Conservation (phyloP, 64 coral and sea anemone species). For the Dendrophyllia cribrosa region DNA sequence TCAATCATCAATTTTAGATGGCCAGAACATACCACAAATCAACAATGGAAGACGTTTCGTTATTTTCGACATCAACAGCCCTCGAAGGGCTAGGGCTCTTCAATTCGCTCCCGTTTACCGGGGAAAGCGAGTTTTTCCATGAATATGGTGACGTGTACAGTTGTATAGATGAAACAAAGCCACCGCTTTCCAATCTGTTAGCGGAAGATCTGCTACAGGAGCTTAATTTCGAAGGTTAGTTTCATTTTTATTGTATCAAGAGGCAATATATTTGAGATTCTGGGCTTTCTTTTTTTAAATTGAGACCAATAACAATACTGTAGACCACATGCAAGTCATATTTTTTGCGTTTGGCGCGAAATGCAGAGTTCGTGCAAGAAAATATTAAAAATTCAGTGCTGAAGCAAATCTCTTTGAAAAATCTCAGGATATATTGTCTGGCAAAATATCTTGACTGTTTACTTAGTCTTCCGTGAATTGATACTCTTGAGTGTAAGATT, state of each 20-base stretch:
- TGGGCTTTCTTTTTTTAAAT: not conserved
- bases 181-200: constrained; percentile 36
- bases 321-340: not conserved
- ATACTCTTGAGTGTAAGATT: no score
- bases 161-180: constrained; percentile 44
- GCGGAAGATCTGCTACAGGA: constrained; percentile 80
- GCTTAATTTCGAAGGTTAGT: constrained; percentile 76
- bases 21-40: constrained; percentile 86
- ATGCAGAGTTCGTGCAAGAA: not conserved
- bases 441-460: no score
- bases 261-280: not conserved
- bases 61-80: constrained; percentile 56
- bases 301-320: no score
- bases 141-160: constrained; percentile 78
- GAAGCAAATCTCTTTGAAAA: no score
- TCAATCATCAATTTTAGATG: constrained; percentile 73
- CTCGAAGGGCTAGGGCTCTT: constrained; percentile 86
- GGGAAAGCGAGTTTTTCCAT: constrained; percentile 46
- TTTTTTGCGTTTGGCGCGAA: not conserved
- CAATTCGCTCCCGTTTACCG: constrained; percentile 35
- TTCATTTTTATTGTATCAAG: not conserved
- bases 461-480: no score
- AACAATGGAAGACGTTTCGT: constrained; percentile 76
- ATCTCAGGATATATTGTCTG: no score
- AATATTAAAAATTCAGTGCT: not conserved